phyloP scores from a whole-genome alignment of 2,888 invertebrate species.

The Brachyptera risi region DNA sequence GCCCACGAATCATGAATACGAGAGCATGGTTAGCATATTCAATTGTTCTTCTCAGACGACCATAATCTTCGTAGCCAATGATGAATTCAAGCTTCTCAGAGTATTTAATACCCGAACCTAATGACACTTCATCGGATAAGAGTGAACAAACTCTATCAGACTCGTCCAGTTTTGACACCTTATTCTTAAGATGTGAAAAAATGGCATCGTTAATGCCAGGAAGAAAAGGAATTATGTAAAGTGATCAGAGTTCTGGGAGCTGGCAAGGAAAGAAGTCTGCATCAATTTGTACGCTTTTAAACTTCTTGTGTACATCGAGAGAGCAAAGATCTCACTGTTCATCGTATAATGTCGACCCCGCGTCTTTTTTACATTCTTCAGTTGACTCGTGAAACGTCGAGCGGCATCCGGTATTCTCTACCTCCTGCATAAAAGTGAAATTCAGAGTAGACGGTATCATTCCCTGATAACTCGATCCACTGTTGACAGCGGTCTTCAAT shows the following conservation, averaged over 20 bases:
- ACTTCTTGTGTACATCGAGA: slow-evolving; percentile 23
- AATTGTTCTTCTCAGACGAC: too few relatives aligned
- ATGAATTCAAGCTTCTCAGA: too few relatives aligned
- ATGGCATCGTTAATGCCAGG: slow-evolving; percentile 19
- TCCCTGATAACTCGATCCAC: too few relatives aligned
- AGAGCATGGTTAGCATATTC: slow-evolving; percentile 27
- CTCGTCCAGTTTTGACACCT: slow-evolving; percentile 1
- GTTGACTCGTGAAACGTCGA: not conserved
- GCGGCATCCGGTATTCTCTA: not conserved
- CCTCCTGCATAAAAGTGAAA: too few relatives aligned
- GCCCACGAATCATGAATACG: slow-evolving; percentile 27
- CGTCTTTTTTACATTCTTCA: not conserved
- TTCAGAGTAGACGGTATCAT: too few relatives aligned
- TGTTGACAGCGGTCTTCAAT: too few relatives aligned
- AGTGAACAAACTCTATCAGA: slow-evolving; percentile 18
- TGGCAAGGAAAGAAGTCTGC: slow-evolving; percentile 22
- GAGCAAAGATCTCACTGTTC: not conserved
- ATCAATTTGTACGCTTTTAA: slow-evolving; percentile 19
- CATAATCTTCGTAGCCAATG: too few relatives aligned
- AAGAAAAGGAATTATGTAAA: slow-evolving; percentile 20
- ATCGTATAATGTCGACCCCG: not conserved
- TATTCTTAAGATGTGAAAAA: slow-evolving; percentile 3
- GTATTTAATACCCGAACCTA: slow-evolving; percentile 7
- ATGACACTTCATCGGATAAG: slow-evolving; percentile 21
- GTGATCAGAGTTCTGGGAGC: slow-evolving; percentile 14